Base-by-base conservation (phyloP, 2,888 invertebrate species). In the Zygaena filipendulae region DNA sequence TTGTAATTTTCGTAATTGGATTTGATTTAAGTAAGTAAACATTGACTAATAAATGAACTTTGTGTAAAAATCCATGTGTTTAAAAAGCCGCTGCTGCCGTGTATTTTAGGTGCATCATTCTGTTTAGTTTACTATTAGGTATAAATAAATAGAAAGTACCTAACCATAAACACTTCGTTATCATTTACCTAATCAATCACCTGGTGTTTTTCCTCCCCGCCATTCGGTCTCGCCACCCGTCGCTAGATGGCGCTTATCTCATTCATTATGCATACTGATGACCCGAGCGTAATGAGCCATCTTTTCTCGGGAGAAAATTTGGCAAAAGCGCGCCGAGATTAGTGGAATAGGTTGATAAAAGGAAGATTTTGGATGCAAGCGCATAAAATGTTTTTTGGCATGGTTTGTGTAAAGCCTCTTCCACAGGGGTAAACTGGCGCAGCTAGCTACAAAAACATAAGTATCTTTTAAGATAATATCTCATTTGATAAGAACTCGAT, bases 241-340 rank as follows among this genome's bases (percentile, higher is more conserved):
- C 59, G 58, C 52, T 66, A 71, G 77, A 64, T 75, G 74, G 70
- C 59, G 61, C 45, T 51, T 33, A 54, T 50, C 84, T 86, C 82
- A 86, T 87, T 85, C 80, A 86, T 87, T 87, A 87, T 87, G 87
- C 84, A 87, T 87, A 87, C 87, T 87, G 86, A 86, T 87, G 87
- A 86, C 86, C 82, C 74, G 64, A 57, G 60, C n/a, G 74, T 84
- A 87, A 87, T 86, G 86, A 87, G 81, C 42, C 38, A 48, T 55
- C 55, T 62, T 70, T 68, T 62, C 63, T 60, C 54, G 50, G 48
- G 57, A 59, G 57, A 59, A 47, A 60, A 60, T 74, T 74, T 67
- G 69, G 69, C 63, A 64, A 62, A 59, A 56, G 43, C 48, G 55
- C 37, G 45, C 44, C 40, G 47, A 67, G 62, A 70, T 67, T 64